Evolutionary conservation across 1,140 invertebrate species (phyloP), one percentile per base, ranked within the genome.

Genomic region (Heliconius eleuchia): DNA sequence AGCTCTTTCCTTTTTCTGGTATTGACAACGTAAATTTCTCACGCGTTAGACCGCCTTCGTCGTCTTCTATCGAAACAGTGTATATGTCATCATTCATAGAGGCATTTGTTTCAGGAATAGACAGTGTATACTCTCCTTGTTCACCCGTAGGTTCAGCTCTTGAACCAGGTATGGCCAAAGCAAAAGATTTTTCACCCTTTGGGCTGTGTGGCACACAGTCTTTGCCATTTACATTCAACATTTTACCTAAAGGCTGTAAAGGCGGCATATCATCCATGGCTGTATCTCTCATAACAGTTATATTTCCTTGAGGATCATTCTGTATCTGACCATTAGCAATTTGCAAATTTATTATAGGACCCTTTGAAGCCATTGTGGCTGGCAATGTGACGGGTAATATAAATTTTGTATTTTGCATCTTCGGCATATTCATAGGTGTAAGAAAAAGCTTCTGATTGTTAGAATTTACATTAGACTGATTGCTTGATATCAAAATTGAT

Each of bases 311-410:
- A 19, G 92, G 90, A 87, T 95, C 94, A 88, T 94, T 95, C 71
- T 95, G 94, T 76, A 95, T 90, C 80, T 95, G 95, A 1, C 95
- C 94, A 87, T 95, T 95, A 9, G 94, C 92, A 80, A 95, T 95
- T 89, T 95, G 94, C 19, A 95, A 87, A 86, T 95, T 95, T 60
- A 95, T 94, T 57, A 94, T 91, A 4, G 94, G 92, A 13, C 94
- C 94, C 81, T 95, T 95, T 1, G 94, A 91, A 5, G 94, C 87
- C 91, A 94, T 94, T 3, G 91, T 93, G 13, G 92, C 91, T 46
- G 93, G 93, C 60, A 94, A 82, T 18, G 92, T 91, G 2, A 94
- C 91, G 9, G 94, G 94, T 78, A 95, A 83, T 79, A 94, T 93
- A 78, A 91, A 95, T 76, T 95, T 95, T 2, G 93, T 91, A 77